A percentile compares a stretch with the other conserved stretches of the same genome.
These are phyloP conservation scores for Heteromyza rotundicornis DNA, from an alignment of 2,888 invertebrate species.

Conservation along the genomic window DNA sequence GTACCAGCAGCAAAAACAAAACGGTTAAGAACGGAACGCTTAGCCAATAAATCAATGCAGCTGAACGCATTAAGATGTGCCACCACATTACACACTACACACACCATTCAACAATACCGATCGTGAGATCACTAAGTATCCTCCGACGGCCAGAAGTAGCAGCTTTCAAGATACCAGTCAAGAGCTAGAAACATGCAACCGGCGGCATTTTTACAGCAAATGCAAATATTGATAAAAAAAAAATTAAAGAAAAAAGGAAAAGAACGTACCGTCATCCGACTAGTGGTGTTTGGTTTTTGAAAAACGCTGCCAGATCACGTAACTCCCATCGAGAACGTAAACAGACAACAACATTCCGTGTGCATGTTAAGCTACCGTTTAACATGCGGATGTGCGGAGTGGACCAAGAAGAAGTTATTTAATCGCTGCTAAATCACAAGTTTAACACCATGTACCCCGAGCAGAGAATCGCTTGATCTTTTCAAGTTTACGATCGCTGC, in stretches of 20 bases:
- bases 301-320: slow-evolving; percentile 11
- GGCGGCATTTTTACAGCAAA: neutral
- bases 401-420: neutral
- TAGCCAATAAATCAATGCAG: slow-evolving; percentile 3
- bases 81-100: neutral
- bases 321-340: neutral
- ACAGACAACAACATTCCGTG: neutral
- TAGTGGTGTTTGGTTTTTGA: neutral
- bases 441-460: neutral
- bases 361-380: slow-evolving; percentile 17
- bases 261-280: neutral
- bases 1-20: neutral
- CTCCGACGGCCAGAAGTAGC: no score
- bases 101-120: no score
- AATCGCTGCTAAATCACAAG: slow-evolving; percentile 1
- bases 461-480: slow-evolving; percentile 6
- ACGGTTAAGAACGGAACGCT: neutral
- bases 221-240: slow-evolving; percentile 14
- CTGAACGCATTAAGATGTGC: neutral
- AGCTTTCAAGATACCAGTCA: no score
- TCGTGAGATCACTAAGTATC: no score
- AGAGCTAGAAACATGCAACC: neutral
- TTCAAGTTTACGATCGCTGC: slow-evolving; percentile 10
- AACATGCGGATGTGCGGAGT: neutral
- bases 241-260: no score